Evolutionary conservation across 2,888 invertebrate genomes (phyloP), one percentile per base, ranked within the genome.

Genomic region (Meghimatium bilineatum): DNA sequence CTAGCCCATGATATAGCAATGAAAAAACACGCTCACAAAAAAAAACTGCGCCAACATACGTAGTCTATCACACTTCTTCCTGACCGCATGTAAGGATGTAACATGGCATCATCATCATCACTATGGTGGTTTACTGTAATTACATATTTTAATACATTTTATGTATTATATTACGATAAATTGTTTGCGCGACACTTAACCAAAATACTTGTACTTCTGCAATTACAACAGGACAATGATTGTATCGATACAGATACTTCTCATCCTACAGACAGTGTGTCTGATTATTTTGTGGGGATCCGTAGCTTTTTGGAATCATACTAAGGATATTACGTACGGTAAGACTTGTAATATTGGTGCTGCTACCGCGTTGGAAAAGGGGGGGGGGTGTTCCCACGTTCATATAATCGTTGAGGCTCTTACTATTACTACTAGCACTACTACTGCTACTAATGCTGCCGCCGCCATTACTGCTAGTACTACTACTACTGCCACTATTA

Each of bases 171-270:
- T n/a, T n/a, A n/a, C n/a, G n/a, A n/a, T n/a, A n/a, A n/a, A 44
- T 44, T 44, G 12, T 44, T 44, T 44, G 12, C 12, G 12, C 5
- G 44, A 44, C 5, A 44, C 44, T 44, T 44, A n/a, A 44, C 44
- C 44, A 44, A 44, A 8, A 44, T 12, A 44, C 12, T 44, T 12
- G 12, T 44, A 44, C 44, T 12, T 44, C 5, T 44, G 44, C 12
- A 8, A 44, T 44, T 12, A 44, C 44, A 44, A 32, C 66, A 78
- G 78, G 14, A n/a, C 78, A n/a, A 66, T 78, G 78, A 29, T 78
- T 20, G 67, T 66, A 17, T 26, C 67, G 10, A 34, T 78, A 63
- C 78, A 66, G 44, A n/a, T 78, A 29, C 38, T 78, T 1, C 17
- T 78, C 8, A 29, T 32, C n/a, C 14, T 36, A 1, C 78, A 60